A percentile compares a stretch with the other conserved stretches of the same genome.
phyloP scores from a whole-genome alignment of 1,140 invertebrate genomes.

The Hetaerina americana region DNA sequence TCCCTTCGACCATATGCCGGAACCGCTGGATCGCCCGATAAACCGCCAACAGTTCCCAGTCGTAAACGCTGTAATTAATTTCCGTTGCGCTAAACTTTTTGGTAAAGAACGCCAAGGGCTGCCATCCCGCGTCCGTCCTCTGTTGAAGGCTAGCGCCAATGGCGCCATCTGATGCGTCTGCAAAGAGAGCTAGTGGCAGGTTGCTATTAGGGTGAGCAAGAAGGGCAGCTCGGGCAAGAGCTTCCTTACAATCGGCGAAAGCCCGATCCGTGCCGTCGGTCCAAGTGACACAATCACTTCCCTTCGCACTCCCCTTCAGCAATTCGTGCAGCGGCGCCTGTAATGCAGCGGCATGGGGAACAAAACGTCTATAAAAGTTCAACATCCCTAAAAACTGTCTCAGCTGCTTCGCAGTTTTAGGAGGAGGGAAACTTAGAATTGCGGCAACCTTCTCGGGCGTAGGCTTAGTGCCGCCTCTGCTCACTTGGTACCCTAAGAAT shows the following conservation, averaged over 20 bases:
- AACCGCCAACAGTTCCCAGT: slow-evolving; percentile 21
- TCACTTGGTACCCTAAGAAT: slow-evolving; percentile 25
- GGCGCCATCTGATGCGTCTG: slow-evolving; percentile 19
- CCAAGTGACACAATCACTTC: slow-evolving; percentile 12
- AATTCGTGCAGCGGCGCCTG: slow-evolving; percentile 20
- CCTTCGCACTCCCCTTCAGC: slow-evolving; percentile 17
- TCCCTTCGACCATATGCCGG: slow-evolving; percentile 19
- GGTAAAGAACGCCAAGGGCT: slow-evolving; percentile 12
- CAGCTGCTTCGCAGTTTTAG: slow-evolving; percentile 11
- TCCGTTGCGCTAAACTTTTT: slow-evolving; percentile 13
- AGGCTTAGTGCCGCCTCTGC: slow-evolving; percentile 21
- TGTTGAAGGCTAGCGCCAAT: slow-evolving; percentile 21
- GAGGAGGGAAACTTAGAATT: slow-evolving; percentile 14
- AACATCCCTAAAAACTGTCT: slow-evolving; percentile 10
- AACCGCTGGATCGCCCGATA: slow-evolving; percentile 23
- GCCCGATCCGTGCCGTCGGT: slow-evolving; percentile 9
- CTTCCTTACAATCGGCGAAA: slow-evolving; percentile 15
- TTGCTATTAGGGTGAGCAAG: slow-evolving; percentile 14
- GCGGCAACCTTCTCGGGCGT: slow-evolving; percentile 17
- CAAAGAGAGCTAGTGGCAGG: slow-evolving; percentile 16
- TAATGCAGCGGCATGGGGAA: slow-evolving; percentile 16
- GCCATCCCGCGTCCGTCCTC: slow-evolving; percentile 6
- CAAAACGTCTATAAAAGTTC: slow-evolving; percentile 30
- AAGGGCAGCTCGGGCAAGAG: slow-evolving; percentile 6
- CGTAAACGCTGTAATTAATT: slow-evolving; percentile 21